These are phyloP conservation scores for Acleris sparsana DNA, from an alignment of 2,888 invertebrate genomes.

Conservation along the genomic window DNA sequence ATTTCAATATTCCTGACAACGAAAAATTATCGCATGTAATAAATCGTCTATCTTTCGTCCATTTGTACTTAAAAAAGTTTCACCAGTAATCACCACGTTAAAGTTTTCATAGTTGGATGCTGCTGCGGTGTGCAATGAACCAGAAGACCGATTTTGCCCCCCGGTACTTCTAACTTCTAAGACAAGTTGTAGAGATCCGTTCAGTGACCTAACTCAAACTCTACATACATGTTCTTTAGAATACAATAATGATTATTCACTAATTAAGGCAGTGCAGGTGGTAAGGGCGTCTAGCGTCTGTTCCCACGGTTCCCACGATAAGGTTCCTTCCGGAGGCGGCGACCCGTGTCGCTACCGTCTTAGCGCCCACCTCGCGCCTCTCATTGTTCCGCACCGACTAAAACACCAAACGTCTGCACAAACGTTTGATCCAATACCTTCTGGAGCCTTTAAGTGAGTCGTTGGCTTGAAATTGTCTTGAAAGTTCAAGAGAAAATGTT, in stretches of 20 bases:
- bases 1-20: too few relatives aligned
- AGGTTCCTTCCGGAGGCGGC: slow-evolving; percentile 77
- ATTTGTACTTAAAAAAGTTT: too few relatives aligned
- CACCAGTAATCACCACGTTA: too few relatives aligned
- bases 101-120: too few relatives aligned
- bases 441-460: too few relatives aligned
- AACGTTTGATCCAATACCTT: slow-evolving; percentile 18
- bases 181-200: too few relatives aligned
- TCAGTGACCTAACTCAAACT: not conserved
- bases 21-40: too few relatives aligned
- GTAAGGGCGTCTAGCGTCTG: slow-evolving; percentile 52
- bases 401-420: not conserved
- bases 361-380: slow-evolving; percentile 60
- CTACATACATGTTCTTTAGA: slow-evolving; percentile 7
- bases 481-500: not conserved
- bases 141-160: too few relatives aligned
- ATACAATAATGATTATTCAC: slow-evolving; percentile 29
- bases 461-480: too few relatives aligned
- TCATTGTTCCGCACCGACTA: slow-evolving; percentile 52
- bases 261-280: slow-evolving; percentile 50
- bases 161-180: too few relatives aligned
- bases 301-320: slow-evolving; percentile 66
- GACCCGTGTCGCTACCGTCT: slow-evolving; percentile 81
- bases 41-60: too few relatives aligned
- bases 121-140: too few relatives aligned